Evolutionary conservation across 2,113 vertebrate genomes (phyloP).

Genomic region (Mobula birostris): DNA sequence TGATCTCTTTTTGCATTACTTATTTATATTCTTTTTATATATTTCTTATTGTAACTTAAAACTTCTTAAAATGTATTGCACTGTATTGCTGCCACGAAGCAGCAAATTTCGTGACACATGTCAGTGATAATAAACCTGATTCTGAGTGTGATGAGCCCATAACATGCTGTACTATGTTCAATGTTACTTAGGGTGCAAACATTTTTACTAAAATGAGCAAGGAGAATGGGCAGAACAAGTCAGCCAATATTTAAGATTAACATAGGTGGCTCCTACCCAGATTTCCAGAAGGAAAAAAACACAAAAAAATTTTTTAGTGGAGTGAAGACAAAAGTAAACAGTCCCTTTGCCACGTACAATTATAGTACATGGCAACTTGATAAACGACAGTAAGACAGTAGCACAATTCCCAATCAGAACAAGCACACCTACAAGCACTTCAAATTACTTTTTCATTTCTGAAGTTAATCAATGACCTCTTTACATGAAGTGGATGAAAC

Average conservation of each 20-base stretch:
- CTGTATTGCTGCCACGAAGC: no score
- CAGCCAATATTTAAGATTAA: neutral
- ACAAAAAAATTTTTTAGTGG: neutral
- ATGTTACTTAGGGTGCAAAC: neutral
- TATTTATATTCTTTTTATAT: no score
- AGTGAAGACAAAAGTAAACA: constrained; percentile 1
- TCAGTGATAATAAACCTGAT: no score
- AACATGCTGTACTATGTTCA: no score
- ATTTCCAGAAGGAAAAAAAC: neutral
- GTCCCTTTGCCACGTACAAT: neutral
- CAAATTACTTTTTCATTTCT: neutral
- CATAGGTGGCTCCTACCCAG: neutral
- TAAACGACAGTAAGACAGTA: neutral
- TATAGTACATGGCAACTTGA: neutral
- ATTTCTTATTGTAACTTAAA: no score
- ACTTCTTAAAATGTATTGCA: no score
- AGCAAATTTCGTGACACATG: no score
- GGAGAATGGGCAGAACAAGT: neutral
- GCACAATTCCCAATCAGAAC: neutral
- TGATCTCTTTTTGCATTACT: no score
- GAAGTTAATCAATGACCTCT: neutral
- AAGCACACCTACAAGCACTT: neutral
- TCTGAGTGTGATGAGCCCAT: no score
- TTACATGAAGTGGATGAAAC: neutral
- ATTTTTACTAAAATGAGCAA: neutral